Conservation (phyloP, 2,797 vertebrate species). For the Carduelis carduelis region DNA sequence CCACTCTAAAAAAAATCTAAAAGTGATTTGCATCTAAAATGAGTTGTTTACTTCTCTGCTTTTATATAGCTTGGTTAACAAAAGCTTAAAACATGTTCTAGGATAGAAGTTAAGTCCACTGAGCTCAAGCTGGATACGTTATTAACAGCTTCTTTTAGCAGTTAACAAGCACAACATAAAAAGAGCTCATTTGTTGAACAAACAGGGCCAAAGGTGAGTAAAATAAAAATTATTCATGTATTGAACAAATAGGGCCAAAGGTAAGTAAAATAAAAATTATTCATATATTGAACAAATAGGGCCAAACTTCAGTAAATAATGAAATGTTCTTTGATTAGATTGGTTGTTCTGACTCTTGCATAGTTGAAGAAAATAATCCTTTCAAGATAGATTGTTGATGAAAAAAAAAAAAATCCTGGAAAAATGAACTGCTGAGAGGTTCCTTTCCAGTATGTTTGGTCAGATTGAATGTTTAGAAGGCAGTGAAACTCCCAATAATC, state of each 20-base stretch:
- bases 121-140: not conserved
- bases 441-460: not conserved
- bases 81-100: not conserved
- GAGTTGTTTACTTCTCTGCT: not conserved
- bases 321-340: not conserved
- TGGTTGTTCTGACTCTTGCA: not conserved
- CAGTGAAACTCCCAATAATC: not conserved
- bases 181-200: not conserved
- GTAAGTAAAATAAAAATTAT: too few relatives aligned
- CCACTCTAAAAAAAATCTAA: not conserved
- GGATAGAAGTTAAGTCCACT: not conserved
- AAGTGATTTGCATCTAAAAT: not conserved
- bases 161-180: not conserved
- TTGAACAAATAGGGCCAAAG: not conserved
- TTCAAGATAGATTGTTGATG: not conserved
- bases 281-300: too few relatives aligned
- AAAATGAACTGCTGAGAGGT: not conserved
- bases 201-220: not conserved
- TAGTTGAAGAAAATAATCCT: not conserved
- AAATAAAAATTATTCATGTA: not conserved
- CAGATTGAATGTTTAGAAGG: not conserved
- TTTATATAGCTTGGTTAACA: not conserved
- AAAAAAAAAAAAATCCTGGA: not conserved
- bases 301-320: not conserved
- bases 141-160: not conserved